Conservation (phyloP, 2,888 invertebrate species). For the Orchesellides sinensis region DNA sequence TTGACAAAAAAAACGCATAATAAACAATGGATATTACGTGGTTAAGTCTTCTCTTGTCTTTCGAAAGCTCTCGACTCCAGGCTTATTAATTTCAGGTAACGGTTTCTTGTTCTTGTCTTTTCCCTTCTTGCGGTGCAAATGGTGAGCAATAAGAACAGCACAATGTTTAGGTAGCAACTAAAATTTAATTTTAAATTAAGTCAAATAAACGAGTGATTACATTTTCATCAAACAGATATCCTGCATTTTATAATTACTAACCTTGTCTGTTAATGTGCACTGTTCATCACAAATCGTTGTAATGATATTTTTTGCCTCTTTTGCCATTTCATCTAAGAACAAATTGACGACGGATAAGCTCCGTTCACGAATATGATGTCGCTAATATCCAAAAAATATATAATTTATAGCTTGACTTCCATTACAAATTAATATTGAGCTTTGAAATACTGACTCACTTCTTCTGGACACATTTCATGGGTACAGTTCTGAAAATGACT, state of each 20-base stretch:
- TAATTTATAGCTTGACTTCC: too few relatives aligned
- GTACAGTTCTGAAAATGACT: slow-evolving; percentile 98
- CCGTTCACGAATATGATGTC: slow-evolving; percentile 96
- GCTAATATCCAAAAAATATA: slow-evolving; percentile 77
- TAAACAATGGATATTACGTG: slow-evolving; percentile 80
- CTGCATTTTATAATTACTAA: slow-evolving; percentile 72
- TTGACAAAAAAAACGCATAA: background rate
- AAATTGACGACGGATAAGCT: slow-evolving; percentile 97
- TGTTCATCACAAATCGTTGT: slow-evolving; percentile 99
- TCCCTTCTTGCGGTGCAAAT: slow-evolving; percentile 90
- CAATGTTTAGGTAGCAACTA: slow-evolving; percentile 94
- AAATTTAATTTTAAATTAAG: background rate
- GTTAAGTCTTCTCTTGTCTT: slow-evolving; percentile 97
- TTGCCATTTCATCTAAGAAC: slow-evolving; percentile 99
- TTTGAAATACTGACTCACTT: slow-evolving; percentile 78
- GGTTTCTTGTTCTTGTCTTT: slow-evolving; percentile 89
- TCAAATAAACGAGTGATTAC: background rate
- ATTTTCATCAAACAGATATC: background rate
- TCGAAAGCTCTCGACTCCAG: slow-evolving; percentile 96
- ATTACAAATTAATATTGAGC: background rate
- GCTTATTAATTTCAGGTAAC: slow-evolving; percentile 90
- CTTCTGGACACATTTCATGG: slow-evolving; percentile 98
- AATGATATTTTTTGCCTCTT: slow-evolving; percentile 98
- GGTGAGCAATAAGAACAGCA: slow-evolving; percentile 91
- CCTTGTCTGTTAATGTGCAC: slow-evolving; percentile 96